Conservation (phyloP, 2,113 vertebrate genomes). For the Eleginops maclovinus region DNA sequence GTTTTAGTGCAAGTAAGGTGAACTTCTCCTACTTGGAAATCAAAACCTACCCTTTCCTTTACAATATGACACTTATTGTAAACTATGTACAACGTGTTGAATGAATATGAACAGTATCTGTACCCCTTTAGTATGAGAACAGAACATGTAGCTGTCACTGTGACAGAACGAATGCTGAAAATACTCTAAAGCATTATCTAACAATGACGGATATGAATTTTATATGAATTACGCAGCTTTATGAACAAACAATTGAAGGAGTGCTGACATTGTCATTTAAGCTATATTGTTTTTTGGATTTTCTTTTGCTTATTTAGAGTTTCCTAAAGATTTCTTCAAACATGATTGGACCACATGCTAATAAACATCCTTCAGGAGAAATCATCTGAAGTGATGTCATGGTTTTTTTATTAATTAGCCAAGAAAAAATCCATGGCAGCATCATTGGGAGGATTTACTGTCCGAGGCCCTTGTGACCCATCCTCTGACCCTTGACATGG, state of each 20-base stretch:
- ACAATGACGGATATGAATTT: background rate
- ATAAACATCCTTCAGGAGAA: background rate
- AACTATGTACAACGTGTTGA: background rate
- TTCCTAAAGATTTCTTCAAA: background rate
- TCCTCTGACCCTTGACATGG: constrained; percentile 85
- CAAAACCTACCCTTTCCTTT: background rate
- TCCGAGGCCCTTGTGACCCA: constrained; percentile 79
- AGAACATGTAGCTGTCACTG: constrained; percentile 1
- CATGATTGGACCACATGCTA: background rate
- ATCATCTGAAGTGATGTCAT: background rate
- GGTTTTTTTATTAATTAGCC: constrained; percentile 46
- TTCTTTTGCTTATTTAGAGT: background rate
- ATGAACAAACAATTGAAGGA: background rate
- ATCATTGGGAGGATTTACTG: constrained; percentile 77
- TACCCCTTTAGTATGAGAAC: background rate
- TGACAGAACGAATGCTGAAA: background rate
- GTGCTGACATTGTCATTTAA: background rate
- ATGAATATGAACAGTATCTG: background rate
- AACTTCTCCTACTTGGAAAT: background rate
- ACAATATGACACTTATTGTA: background rate
- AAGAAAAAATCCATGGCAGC: constrained; percentile 62
- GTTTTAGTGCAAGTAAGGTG: background rate
- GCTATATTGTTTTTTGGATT: background rate
- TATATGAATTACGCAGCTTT: background rate
- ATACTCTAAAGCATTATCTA: background rate